Evolutionary conservation across 2,797 vertebrate species (phyloP), one percentile per base, ranked within the genome.

Genomic region (Epinephelus malabaricus): DNA sequence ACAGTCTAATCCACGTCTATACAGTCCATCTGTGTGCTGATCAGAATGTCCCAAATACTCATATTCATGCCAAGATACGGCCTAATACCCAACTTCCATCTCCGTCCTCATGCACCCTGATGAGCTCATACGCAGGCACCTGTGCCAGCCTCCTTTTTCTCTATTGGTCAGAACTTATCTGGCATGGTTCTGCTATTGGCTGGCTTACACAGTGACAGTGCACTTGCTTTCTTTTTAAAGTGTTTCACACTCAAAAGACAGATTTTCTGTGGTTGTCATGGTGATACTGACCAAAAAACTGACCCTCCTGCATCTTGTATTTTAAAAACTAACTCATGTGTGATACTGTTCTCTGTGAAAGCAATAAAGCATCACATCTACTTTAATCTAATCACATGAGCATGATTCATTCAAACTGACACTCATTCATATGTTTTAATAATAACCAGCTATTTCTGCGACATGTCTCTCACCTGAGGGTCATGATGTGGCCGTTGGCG

Each of bases 401-500:
- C 58, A 7, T 21, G 64, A 78, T 34, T 50, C 23, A 66, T 76
- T 61, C 23, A 56, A 64, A 18, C 1, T 12, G 81, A 78, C 81
- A 23, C 63, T 75, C 81, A 85, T 21, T 65, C 78, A 82, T 61
- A 3, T 8, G 18, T 71, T 55, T 40, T 21, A 62, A 76, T 53
- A 59, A 78, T 49, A 73, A 59, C 54, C 3, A 8, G 18, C 51
- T 65, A 64, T 63, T 69, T 64, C 9, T 7, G 5, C 13, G 66
- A 56, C 55, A n/a, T 15, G 50, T 67, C 34, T 86, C 95, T 95
- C 94, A 99, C 98, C 98, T 99, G 91, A 99, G 97, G 80, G 98
- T 97, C 98, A 99, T 99, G 92, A 99, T 99, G 93, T 99, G 98
- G 91, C 98, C 98, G 23, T 99, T 99, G 93, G 98, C 98, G 89